Evolutionary conservation across 2,888 invertebrate genomes (phyloP).

Genomic region (Lasioglossum figueresi): DNA sequence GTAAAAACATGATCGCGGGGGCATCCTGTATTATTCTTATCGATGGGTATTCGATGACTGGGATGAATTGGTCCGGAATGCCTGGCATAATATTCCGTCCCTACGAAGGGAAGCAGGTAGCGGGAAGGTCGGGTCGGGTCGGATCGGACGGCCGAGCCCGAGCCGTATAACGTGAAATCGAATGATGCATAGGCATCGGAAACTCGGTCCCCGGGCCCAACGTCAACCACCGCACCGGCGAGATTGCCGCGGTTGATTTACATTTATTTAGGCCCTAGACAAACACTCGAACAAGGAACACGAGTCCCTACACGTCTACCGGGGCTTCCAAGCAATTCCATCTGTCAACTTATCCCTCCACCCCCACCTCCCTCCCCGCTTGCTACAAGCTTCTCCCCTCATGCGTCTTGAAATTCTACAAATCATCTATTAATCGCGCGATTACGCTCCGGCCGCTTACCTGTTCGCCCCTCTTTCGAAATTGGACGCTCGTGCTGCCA

Average conservation of each 20-base stretch:
- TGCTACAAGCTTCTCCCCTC: conserved; percentile 18
- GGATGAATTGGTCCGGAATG: conserved; percentile 49
- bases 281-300: conserved; percentile 73
- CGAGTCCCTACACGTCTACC: conserved; percentile 75
- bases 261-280: conserved; percentile 77
- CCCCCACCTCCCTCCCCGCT: conserved; percentile 12
- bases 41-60: conserved; percentile 45
- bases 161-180: conserved; percentile 70
- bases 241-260: conserved; percentile 76
- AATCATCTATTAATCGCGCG: conserved; percentile 53
- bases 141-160: background rate
- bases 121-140: conserved; percentile 24
- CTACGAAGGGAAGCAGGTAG: conserved; percentile 42
- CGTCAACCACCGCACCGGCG: conserved; percentile 52
- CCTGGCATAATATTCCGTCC: conserved; percentile 34
- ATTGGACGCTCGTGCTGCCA: background rate
- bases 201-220: conserved; percentile 48
- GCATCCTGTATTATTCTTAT: conserved; percentile 41
- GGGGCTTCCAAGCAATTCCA: conserved; percentile 64
- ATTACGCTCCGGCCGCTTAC: background rate
- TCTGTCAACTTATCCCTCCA: conserved; percentile 61
- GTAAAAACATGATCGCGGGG: conserved; percentile 15
- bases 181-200: conserved; percentile 72
- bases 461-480: background rate
- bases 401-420: conserved; percentile 28